Conservation (phyloP, 2,113 vertebrate genomes). For the Lasiurus borealis region DNA sequence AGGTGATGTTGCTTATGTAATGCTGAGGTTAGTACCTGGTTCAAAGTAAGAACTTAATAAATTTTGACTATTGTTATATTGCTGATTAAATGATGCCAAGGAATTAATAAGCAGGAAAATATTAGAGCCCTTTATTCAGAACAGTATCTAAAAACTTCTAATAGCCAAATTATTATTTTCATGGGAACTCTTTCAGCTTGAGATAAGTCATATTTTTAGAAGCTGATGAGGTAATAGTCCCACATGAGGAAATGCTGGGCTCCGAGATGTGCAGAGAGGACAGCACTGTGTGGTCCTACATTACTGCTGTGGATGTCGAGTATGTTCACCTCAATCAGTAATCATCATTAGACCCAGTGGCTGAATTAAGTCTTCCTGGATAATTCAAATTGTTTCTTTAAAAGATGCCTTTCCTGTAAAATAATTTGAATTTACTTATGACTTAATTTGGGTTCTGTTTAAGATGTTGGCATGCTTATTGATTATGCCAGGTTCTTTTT, state of each 20-base stretch:
- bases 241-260: background rate
- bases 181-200: slow-evolving; percentile 28
- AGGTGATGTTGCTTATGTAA: background rate
- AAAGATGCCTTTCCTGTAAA: slow-evolving; percentile 13
- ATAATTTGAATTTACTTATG: background rate
- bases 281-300: background rate
- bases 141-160: slow-evolving; percentile 46
- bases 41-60: slow-evolving; percentile 43
- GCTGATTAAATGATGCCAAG: slow-evolving; percentile 33
- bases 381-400: slow-evolving; percentile 31
- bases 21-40: background rate
- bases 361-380: background rate
- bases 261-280: background rate
- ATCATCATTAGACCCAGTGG: background rate
- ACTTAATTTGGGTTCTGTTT: slow-evolving; percentile 49
- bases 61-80: background rate
- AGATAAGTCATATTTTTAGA: slow-evolving; percentile 46
- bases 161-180: slow-evolving; percentile 31
- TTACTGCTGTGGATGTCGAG: background rate
- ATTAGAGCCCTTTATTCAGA: slow-evolving; percentile 13
- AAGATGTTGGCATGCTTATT: slow-evolving; percentile 53
- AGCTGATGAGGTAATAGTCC: slow-evolving; percentile 19
- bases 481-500: slow-evolving; percentile 41
- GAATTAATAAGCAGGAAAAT: slow-evolving; percentile 61
- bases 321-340: background rate